Conservation (phyloP, 1,140 invertebrate genomes). For the Idris sp. region DNA sequence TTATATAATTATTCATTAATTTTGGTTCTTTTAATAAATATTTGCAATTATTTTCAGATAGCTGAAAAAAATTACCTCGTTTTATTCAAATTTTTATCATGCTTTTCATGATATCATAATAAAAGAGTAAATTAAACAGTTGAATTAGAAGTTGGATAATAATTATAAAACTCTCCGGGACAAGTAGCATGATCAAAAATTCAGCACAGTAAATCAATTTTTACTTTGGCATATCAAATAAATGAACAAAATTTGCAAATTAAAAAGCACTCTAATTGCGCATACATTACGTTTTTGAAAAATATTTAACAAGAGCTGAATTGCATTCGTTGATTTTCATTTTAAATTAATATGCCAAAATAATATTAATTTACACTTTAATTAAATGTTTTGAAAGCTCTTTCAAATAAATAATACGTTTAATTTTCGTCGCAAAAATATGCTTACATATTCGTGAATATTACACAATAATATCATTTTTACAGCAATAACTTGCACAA, state of each 20-base stretch:
- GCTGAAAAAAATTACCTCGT: too few species aligned
- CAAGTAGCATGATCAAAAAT: too few species aligned
- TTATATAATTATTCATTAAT: too few species aligned
- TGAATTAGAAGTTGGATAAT: too few species aligned
- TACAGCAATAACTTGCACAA: background rate
- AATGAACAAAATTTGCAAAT: slow-evolving; percentile 36
- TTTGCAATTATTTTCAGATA: too few species aligned
- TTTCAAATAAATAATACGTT: slow-evolving; percentile 30
- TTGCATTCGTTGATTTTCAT: slow-evolving; percentile 33
- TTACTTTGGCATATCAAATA: slow-evolving; percentile 35
- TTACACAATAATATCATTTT: background rate
- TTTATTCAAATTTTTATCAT: too few species aligned
- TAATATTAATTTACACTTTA: slow-evolving; percentile 42
- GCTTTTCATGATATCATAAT: too few species aligned
- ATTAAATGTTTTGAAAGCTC: slow-evolving; percentile 34
- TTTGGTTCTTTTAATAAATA: too few species aligned
- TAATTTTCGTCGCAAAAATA: slow-evolving; percentile 13
- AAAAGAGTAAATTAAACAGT: too few species aligned
- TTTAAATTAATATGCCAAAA: slow-evolving; percentile 45
- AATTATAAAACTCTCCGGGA: too few species aligned
- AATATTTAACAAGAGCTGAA: slow-evolving; percentile 26
- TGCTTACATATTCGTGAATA: slow-evolving; percentile 7
- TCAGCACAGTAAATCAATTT: too few species aligned
- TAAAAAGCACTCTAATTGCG: slow-evolving; percentile 48
- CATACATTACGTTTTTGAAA: slow-evolving; percentile 41